Evolutionary conservation across 2,888 invertebrate species (phyloP).

Genomic region (Drosophila stalkeri): DNA sequence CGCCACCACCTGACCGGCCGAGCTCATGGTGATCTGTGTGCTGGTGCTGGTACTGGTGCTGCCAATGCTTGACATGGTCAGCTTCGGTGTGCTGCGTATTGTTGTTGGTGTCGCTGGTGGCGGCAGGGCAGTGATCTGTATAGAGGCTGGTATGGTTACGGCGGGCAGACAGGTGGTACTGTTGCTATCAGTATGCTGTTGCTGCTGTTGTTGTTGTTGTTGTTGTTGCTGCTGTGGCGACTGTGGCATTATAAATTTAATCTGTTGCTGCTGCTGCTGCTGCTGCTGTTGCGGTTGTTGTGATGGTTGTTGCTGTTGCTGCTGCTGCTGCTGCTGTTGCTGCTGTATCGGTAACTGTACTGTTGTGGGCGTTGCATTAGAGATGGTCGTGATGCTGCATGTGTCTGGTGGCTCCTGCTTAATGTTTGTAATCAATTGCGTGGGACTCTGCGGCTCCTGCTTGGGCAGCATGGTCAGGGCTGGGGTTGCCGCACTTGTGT

Average conservation of each 20-base stretch:
- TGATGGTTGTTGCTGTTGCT: slow-evolving; percentile 15
- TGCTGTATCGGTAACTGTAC: slow-evolving; percentile 20
- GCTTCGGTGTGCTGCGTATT: slow-evolving; percentile 77
- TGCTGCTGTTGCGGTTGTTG: slow-evolving; percentile 49
- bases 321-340: slow-evolving; percentile 44
- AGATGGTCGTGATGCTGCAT: slow-evolving; percentile 13
- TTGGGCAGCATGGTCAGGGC: slow-evolving; percentile 72
- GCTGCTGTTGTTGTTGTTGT: slow-evolving; percentile 31
- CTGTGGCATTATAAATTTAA: slow-evolving; percentile 81
- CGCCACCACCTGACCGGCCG: slow-evolving; percentile 56
- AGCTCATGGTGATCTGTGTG: slow-evolving; percentile 60
- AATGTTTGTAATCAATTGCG: slow-evolving; percentile 83
- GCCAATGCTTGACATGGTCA: slow-evolving; percentile 34
- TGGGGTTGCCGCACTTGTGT: slow-evolving; percentile 61
- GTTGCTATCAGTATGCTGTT: slow-evolving; percentile 5
- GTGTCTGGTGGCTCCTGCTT: slow-evolving; percentile 84
- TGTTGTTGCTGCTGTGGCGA: slow-evolving; percentile 42
- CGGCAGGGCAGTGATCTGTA: slow-evolving; percentile 69
- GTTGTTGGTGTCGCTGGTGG: slow-evolving; percentile 26
- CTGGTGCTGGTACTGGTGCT: slow-evolving; percentile 48
- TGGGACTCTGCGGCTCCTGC: slow-evolving; percentile 83
- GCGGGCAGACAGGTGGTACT: slow-evolving; percentile 43
- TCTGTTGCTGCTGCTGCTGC: slow-evolving; percentile 58
- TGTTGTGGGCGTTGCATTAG: slow-evolving; percentile 27
- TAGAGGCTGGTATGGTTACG: slow-evolving; percentile 68